These are phyloP conservation scores for Philotrypesis tridentata DNA, from an alignment of 1,140 invertebrate genomes.

Conservation along the genomic window DNA sequence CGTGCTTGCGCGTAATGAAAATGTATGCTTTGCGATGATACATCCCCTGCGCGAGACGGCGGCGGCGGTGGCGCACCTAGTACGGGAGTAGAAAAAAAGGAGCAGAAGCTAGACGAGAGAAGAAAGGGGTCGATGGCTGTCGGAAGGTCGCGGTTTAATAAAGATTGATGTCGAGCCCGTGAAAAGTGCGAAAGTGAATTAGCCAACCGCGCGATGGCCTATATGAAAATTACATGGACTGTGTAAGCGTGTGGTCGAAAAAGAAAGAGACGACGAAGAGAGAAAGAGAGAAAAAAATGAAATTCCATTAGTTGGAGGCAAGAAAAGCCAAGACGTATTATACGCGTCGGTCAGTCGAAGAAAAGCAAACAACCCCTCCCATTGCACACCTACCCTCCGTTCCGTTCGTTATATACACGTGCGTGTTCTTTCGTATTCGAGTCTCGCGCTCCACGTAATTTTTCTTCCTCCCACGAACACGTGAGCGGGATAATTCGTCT, in stretches of 20 bases:
- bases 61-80: conserved; percentile 9
- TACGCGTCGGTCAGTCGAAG: background rate
- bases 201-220: conserved; percentile 48
- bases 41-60: conserved; percentile 4
- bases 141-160: conserved; percentile 59
- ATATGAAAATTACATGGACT: background rate
- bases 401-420: background rate
- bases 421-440: conserved; percentile 6
- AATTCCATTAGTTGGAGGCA: conserved; percentile 29
- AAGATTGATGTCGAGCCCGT: conserved; percentile 59
- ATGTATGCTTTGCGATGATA: conserved; percentile 12
- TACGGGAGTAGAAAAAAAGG: background rate
- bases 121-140: conserved; percentile 45
- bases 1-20: conserved; percentile 6
- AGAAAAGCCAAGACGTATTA: background rate
- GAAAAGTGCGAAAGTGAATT: conserved; percentile 61
- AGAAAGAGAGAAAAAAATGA: background rate
- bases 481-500: conserved; percentile 43
- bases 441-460: conserved; percentile 19
- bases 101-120: background rate
- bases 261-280: background rate
- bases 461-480: conserved; percentile 19
- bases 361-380: background rate
- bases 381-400: background rate
- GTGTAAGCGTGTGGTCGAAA: background rate